Percentiles rank a stretch among this genome's conserved stretches.
Conservation (phyloP, 2,888 invertebrate species). For the Drosophila anomelani region DNA sequence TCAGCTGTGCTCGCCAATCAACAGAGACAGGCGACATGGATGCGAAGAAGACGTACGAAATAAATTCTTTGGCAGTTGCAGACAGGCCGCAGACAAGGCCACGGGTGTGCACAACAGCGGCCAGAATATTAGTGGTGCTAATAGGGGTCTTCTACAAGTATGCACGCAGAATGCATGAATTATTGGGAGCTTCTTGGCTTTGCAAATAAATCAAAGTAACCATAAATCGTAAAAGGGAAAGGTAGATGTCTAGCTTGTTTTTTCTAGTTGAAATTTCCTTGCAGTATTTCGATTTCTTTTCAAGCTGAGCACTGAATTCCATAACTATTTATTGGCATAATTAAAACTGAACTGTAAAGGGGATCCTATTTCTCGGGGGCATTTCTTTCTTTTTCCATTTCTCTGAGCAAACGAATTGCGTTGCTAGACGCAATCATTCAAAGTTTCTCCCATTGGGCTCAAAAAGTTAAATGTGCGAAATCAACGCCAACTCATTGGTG, state of each 20-base stretch:
- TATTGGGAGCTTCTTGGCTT: neutral
- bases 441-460: constrained; percentile 34
- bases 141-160: neutral
- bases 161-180: constrained; percentile 5
- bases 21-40: constrained; percentile 41
- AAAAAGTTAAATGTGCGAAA: constrained; percentile 57
- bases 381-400: constrained; percentile 1
- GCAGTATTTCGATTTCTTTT: neutral
- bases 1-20: constrained; percentile 56
- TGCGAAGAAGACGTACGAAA: constrained; percentile 77
- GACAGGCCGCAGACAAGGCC: constrained; percentile 62
- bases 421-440: constrained; percentile 69
- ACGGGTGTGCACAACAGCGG: constrained; percentile 29
- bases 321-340: neutral
- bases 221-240: neutral
- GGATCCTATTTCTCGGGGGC: constrained; percentile 22
- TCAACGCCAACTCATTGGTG: constrained; percentile 61
- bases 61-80: constrained; percentile 77
- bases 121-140: constrained; percentile 25
- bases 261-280: too few species aligned
- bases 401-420: constrained; percentile 38
- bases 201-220: neutral
- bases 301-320: neutral
- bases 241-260: neutral
- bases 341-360: neutral